Percentiles rank a stretch among this genome's conserved stretches.
Conservation (phyloP, 2,113 vertebrate genomes). For the Hylia prasina region DNA sequence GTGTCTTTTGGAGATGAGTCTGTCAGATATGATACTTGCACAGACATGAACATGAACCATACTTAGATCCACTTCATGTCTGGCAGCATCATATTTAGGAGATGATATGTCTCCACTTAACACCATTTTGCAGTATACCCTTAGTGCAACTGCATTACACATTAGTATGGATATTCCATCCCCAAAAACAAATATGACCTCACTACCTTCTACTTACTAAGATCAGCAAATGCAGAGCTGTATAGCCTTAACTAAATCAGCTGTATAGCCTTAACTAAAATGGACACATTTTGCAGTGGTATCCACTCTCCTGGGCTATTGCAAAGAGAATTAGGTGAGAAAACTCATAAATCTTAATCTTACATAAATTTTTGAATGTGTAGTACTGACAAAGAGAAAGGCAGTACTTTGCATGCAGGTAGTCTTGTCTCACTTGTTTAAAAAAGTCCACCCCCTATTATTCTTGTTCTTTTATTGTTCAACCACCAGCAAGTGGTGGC, state of each 20-base stretch:
- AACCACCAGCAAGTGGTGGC: not conserved
- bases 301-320: not conserved
- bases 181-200: not conserved
- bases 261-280: not conserved
- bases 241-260: not conserved
- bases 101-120: not conserved
- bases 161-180: not conserved
- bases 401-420: not conserved
- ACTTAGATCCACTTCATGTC: not conserved
- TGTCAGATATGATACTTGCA: not conserved
- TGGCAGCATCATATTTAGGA: not conserved
- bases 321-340: not conserved
- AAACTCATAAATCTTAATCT: not conserved
- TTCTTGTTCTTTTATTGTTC: not conserved
- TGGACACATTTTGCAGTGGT: not conserved
- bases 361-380: not conserved
- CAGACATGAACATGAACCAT: not conserved
- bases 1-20: not conserved
- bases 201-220: not conserved
- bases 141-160: not conserved
- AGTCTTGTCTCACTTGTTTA: not conserved
- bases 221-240: not conserved
- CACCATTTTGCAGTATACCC: not conserved
- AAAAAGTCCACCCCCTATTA: not conserved
- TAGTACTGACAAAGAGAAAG: not conserved